phyloP scores from a whole-genome alignment of 2,888 invertebrate genomes.

The Horisme vitalbata region DNA sequence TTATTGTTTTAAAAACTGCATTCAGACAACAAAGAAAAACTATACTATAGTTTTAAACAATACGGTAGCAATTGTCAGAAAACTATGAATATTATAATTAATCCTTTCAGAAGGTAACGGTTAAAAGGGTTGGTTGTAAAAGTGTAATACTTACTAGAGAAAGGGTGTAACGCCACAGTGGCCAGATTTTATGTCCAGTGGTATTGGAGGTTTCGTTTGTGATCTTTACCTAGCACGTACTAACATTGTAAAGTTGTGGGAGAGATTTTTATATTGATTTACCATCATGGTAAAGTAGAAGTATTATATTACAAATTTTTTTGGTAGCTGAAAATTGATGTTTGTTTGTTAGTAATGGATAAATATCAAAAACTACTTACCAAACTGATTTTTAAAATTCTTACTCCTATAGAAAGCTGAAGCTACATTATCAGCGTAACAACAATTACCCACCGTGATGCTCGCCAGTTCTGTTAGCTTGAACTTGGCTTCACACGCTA shows the following conservation, averaged over 20 bases:
- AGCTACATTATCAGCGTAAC: too few species aligned
- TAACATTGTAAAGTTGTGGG: slow-evolving; percentile 6
- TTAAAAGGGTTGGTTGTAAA: slow-evolving; percentile 34
- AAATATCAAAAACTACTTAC: too few species aligned
- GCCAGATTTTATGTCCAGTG: slow-evolving; percentile 51
- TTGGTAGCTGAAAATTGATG: too few species aligned
- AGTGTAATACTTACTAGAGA: slow-evolving; percentile 42
- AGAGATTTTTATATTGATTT: slow-evolving; percentile 10
- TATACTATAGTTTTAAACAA: slow-evolving; percentile 13
- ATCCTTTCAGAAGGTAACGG: slow-evolving; percentile 45
- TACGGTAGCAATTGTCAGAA: slow-evolving; percentile 39
- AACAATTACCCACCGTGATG: too few species aligned
- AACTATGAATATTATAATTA: slow-evolving; percentile 56
- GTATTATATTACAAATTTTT: too few species aligned
- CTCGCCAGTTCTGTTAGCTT: too few species aligned
- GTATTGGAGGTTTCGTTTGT: slow-evolving; percentile 17
- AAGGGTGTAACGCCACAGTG: slow-evolving; percentile 57
- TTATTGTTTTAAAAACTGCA: slow-evolving; percentile 7
- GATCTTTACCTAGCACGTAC: slow-evolving; percentile 26
- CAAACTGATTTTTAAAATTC: too few species aligned
- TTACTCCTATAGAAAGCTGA: too few species aligned
- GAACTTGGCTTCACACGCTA: too few species aligned
- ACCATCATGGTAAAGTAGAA: too few species aligned
- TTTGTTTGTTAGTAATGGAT: too few species aligned
- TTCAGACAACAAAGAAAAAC: slow-evolving; percentile 21